Evolutionary conservation across 92 coral and sea anemone genomes (phyloP).

Genomic region (Paramuricea clavata): DNA sequence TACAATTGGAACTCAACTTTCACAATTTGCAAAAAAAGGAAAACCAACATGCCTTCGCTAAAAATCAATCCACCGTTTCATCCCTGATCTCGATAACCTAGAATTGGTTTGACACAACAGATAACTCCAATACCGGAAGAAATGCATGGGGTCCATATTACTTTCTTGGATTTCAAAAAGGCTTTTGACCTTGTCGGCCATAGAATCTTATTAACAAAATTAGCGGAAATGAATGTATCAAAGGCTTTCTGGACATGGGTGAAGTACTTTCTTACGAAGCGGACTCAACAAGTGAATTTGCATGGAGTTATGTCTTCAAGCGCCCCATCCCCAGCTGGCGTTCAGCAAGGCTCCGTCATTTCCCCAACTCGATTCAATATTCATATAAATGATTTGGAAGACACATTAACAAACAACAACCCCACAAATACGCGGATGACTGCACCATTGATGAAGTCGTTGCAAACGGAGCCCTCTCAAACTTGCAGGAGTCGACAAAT

Average conservation of each 20-base stretch:
- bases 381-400: too few relatives aligned
- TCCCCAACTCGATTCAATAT: too few relatives aligned
- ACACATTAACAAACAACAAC: too few relatives aligned
- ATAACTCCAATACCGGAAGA: slow-evolving; percentile 6
- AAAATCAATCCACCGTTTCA: neutral
- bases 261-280: neutral
- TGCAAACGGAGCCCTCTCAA: too few relatives aligned
- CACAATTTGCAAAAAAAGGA: neutral
- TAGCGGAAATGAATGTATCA: neutral
- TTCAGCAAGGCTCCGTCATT: neutral
- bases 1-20: neutral
- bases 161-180: slow-evolving; percentile 1
- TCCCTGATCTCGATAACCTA: neutral
- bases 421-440: too few relatives aligned
- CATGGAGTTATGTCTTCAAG: neutral
- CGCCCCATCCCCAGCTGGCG: neutral
- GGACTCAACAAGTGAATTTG: neutral
- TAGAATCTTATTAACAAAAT: slow-evolving; percentile 4
- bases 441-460: too few relatives aligned
- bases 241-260: neutral
- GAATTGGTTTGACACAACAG: slow-evolving; percentile 26
- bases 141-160: neutral
- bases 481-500: too few relatives aligned
- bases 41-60: slow-evolving; percentile 15
- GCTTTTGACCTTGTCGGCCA: slow-evolving; percentile 28